Percentiles rank a stretch among this genome's conserved stretches.
Evolutionary conservation across 2,797 vertebrate genomes (phyloP).

Genomic region (Ctenopoma kingsleyae): DNA sequence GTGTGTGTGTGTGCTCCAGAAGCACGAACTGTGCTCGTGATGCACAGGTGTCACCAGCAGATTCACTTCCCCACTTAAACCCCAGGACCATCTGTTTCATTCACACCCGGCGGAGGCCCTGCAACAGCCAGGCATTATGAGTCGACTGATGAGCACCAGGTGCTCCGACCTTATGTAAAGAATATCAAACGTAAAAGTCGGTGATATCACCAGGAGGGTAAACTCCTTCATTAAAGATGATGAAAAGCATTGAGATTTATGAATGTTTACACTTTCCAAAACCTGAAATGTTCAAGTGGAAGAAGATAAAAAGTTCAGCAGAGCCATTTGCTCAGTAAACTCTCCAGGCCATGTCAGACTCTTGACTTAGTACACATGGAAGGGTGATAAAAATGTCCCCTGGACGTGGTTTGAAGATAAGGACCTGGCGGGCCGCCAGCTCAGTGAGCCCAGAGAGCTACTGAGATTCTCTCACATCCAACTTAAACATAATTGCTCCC

Average conservation of each 20-base stretch:
- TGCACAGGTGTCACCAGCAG: conserved; percentile 68
- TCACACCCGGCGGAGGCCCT: conserved; percentile 44
- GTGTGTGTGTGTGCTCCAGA: conserved; percentile 13
- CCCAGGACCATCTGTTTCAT: conserved; percentile 70
- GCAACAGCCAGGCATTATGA: conserved; percentile 43
- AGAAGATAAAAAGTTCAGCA: conserved; percentile 43
- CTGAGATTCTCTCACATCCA: conserved; percentile 25
- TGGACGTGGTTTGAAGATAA: conserved; percentile 62
- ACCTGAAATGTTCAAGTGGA: conserved; percentile 31
- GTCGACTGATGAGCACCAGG: conserved; percentile 35
- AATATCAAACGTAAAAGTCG: conserved; percentile 4
- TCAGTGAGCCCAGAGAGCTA: conserved; percentile 23
- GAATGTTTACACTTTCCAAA: conserved; percentile 29
- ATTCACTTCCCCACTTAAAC: conserved; percentile 54
- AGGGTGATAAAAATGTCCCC: conserved; percentile 60
- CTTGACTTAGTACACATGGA: conserved; percentile 54
- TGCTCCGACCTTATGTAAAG: conserved; percentile 31
- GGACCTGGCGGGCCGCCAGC: conserved; percentile 43
- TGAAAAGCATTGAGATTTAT: conserved; percentile 7
- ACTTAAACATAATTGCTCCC: conserved; percentile 42
- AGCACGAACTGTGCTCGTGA: conserved; percentile 29
- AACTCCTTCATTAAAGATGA: conserved; percentile 10
- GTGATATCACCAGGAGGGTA: conserved; percentile 11
- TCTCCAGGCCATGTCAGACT: conserved; percentile 20
- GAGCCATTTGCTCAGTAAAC: conserved; percentile 50